Evolutionary conservation across 2,888 invertebrate species (phyloP), one percentile per base, ranked within the genome.

Genomic region (Dynastes grantii): DNA sequence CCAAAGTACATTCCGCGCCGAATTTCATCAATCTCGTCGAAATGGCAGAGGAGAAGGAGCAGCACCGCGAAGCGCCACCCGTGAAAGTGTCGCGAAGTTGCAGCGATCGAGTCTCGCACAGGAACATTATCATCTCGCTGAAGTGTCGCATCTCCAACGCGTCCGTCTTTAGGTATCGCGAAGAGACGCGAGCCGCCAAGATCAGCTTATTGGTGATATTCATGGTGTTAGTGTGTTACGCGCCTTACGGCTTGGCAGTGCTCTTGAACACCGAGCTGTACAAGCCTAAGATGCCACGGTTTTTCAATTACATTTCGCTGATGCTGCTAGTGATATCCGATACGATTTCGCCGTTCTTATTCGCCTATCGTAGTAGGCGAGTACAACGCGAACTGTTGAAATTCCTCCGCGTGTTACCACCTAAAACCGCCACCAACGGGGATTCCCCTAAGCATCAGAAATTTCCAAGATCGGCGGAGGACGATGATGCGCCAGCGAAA

Each of bases 131-230:
- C 85, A 94, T 93, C 80, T 94, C 94, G 76, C 89, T 96, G 82
- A 92, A 95, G 78, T 94, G 95, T 87, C 92, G 95, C 76, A 94
- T 97, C 81, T 95, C 96, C 81, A 96, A 96, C 86, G 95, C 95
- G 45, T 95, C 95, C 65, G 90, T 95, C 80, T 96, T 96, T 89
- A 92, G 94, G 85, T 96, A 96, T 87, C 91, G 96, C 76, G 97
- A 97, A 87, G 97, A 97, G 89, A 95, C 96, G 83, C 92, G 96
- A 82, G 96, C 97, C 1, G 97, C 96, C 8, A 93, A 96, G 82
- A 96, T 97, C 75, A 96, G 96, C 85, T 93, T 94, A 68, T 88
- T 95, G 81, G 95, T 95, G 81, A 92, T 95, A 85, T 91, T 94
- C 53, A 94, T 95, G 88, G 92, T 89, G 22, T 83, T 90, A 1